Conservation (phyloP, 2,888 invertebrate species). For the Diaprepes abbreviatus region DNA sequence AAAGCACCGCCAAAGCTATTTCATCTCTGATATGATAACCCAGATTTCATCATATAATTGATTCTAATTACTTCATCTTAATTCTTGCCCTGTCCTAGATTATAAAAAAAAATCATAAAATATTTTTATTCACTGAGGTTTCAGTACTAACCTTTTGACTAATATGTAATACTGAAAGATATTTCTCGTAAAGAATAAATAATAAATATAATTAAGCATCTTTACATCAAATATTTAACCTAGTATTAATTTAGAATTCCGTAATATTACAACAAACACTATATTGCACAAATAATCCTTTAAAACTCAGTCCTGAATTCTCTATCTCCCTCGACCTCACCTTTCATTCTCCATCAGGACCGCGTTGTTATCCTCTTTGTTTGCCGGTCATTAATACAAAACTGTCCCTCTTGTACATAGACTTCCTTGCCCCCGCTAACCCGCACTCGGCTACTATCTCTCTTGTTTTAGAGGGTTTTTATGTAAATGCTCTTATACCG, state of each 20-base stretch:
- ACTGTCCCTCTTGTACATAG: slow-evolving; percentile 60
- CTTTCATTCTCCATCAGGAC: slow-evolving; percentile 44
- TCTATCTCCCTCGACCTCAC: slow-evolving; percentile 38
- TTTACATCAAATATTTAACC: no score
- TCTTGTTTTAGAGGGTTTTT: slow-evolving; percentile 41
- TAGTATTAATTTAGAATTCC: neutral
- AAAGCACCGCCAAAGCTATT: no score
- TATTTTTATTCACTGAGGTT: no score
- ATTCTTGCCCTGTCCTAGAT: no score
- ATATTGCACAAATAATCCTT: slow-evolving; percentile 31
- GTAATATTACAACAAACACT: slow-evolving; percentile 7
- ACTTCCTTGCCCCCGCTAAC: slow-evolving; percentile 49
- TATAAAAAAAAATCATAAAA: no score
- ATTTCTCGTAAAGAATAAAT: no score
- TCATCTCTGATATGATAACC: no score
- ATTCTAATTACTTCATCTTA: no score
- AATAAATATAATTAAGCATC: no score
- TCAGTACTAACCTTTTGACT: no score
- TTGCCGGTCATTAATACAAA: slow-evolving; percentile 61
- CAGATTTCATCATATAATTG: no score
- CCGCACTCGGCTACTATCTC: slow-evolving; percentile 25
- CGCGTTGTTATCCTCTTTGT: slow-evolving; percentile 54
- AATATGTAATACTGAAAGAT: no score
- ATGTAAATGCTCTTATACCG: slow-evolving; percentile 36
- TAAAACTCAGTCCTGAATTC: slow-evolving; percentile 18